Evolutionary conservation across 2,797 vertebrate genomes (phyloP).

Genomic region (Mormyrus proboscirostris): DNA sequence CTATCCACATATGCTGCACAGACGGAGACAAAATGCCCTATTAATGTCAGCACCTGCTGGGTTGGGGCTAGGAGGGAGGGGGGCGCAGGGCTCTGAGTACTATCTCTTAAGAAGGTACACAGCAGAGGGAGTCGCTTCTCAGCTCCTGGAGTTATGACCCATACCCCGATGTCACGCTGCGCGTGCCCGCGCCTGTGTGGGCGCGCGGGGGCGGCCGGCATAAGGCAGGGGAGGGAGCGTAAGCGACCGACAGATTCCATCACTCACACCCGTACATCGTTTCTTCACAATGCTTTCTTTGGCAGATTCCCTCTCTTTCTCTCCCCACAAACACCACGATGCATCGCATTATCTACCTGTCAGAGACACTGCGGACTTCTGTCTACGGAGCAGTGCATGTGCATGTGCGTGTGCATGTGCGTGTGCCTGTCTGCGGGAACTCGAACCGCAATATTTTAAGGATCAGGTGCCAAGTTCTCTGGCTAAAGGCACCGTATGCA

Average conservation of each 20-base stretch:
- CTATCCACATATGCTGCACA: background rate
- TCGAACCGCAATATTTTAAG: background rate
- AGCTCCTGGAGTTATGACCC: background rate
- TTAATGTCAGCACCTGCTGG: conserved; percentile 9
- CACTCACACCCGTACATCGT: background rate
- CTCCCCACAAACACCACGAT: background rate
- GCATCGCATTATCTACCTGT: background rate
- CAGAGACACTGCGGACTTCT: background rate
- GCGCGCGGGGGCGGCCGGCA: background rate
- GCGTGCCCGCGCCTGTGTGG: background rate
- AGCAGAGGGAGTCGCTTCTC: background rate
- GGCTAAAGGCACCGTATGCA: background rate
- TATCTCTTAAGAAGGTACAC: background rate
- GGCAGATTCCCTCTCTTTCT: background rate
- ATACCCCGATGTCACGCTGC: background rate
- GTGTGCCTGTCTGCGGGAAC: background rate
- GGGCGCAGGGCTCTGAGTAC: background rate
- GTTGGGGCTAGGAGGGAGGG: background rate
- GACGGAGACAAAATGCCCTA: background rate
- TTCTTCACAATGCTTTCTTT: background rate
- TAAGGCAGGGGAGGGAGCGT: background rate
- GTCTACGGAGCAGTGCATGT: background rate
- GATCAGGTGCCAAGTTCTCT: background rate
- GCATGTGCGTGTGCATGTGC: too few species aligned
- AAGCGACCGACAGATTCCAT: background rate